Evolutionary conservation across 2,113 vertebrate species (phyloP).

Genomic region (Lepisosteus osseus): DNA sequence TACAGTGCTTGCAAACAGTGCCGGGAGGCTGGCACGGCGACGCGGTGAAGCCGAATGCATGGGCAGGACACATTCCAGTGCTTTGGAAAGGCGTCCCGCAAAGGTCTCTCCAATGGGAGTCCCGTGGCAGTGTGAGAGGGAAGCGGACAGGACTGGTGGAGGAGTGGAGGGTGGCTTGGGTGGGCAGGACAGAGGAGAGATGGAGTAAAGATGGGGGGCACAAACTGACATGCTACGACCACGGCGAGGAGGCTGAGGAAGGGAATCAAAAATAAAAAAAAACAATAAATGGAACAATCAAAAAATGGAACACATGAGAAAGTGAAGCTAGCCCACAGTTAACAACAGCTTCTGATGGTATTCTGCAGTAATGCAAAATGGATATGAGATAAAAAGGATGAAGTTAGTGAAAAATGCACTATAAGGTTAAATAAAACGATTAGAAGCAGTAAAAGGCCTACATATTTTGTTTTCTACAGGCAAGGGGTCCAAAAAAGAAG

Average conservation of each 20-base stretch:
- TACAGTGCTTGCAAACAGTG: slow-evolving; percentile 94
- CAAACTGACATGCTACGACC: slow-evolving; percentile 98
- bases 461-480: too few species aligned
- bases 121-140: slow-evolving; percentile 73
- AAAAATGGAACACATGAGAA: background rate
- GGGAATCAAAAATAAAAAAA: background rate
- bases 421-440: background rate
- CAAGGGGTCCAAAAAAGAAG: too few species aligned
- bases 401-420: slow-evolving; percentile 2
- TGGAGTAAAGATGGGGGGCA: slow-evolving; percentile 81
- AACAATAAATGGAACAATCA: too few species aligned
- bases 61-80: slow-evolving; percentile 92
- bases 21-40: slow-evolving; percentile 92
- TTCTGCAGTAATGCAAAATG: too few species aligned
- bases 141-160: slow-evolving; percentile 76
- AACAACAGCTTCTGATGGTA: background rate
- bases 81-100: slow-evolving; percentile 91
- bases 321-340: background rate
- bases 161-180: slow-evolving; percentile 76
- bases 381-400: too few species aligned
- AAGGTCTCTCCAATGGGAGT: slow-evolving; percentile 82
- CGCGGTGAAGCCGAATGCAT: slow-evolving; percentile 80
- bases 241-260: slow-evolving; percentile 72
- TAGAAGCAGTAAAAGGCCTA: too few species aligned
- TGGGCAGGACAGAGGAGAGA: slow-evolving; percentile 61